phyloP scores from a whole-genome alignment of 2,888 invertebrate species.

The Harpalus rubripes region DNA sequence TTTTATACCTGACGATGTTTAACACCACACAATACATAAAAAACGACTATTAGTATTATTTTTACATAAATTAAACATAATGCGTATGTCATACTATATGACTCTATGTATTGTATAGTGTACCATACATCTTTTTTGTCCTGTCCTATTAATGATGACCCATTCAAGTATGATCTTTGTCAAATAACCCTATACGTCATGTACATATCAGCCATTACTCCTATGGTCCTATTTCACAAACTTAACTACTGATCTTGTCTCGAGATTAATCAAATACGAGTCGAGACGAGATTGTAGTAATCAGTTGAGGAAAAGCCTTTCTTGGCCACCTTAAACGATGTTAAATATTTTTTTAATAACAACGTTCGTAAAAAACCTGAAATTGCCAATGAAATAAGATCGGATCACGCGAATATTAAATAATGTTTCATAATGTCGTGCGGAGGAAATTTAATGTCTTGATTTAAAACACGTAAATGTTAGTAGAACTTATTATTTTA shows the following conservation, averaged over 20 bases:
- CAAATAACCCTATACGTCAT: not conserved
- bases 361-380: not conserved
- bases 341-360: slow-evolving; percentile 15
- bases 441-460: not conserved
- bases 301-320: not conserved
- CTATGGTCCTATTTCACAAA: not conserved
- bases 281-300: slow-evolving; percentile 23
- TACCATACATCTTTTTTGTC: no score
- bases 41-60: no score
- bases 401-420: not conserved
- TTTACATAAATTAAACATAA: no score
- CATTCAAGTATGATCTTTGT: not conserved
- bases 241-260: slow-evolving; percentile 38
- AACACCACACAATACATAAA: no score
- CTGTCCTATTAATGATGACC: not conserved
- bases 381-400: slow-evolving; percentile 2
- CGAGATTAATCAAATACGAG: slow-evolving; percentile 34
- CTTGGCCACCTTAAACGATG: not conserved
- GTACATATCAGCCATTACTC: not conserved
- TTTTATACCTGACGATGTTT: no score
- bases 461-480: not conserved
- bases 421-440: not conserved
- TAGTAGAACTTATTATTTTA: not conserved
- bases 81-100: no score
- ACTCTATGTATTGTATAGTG: no score